Percentiles rank a stretch among this genome's conserved stretches.
Conservation (phyloP, 1,140 invertebrate genomes). For the Caerostris darwini region DNA sequence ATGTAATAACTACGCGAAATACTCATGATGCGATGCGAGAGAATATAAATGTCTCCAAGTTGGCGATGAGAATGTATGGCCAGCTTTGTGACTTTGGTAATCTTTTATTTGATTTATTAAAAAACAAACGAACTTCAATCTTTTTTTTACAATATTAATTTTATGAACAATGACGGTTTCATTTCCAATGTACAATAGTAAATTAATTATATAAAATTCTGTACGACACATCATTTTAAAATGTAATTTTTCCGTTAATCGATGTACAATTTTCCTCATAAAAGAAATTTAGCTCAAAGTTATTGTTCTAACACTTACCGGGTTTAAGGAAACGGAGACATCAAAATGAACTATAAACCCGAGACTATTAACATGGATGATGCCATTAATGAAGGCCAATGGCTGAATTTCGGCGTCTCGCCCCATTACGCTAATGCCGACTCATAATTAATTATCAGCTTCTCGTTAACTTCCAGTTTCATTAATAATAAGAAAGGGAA, state of each 20-base stretch:
- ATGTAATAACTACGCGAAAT: too few species aligned
- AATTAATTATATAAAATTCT: background rate
- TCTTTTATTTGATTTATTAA: too few species aligned
- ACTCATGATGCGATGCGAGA: too few species aligned
- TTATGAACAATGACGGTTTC: background rate
- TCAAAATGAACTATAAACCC: background rate
- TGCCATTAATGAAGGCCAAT: background rate
- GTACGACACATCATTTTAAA: background rate
- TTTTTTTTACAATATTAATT: too few species aligned
- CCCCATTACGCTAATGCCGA: constrained; percentile 52
- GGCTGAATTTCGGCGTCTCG: background rate
- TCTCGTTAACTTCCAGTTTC: background rate
- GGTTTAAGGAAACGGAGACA: background rate
- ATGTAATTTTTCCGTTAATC: background rate
- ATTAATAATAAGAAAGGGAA: constrained; percentile 14
- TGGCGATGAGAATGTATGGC: too few species aligned
- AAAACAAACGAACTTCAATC: too few species aligned
- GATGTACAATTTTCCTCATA: background rate
- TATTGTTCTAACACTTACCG: background rate
- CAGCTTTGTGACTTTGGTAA: too few species aligned
- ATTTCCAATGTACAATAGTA: background rate
- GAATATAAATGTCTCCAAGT: too few species aligned
- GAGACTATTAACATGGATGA: background rate
- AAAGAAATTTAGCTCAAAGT: background rate
- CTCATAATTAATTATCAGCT: constrained; percentile 35